Conservation (phyloP, 2,797 vertebrate genomes). For the Xerus rutilus region DNA sequence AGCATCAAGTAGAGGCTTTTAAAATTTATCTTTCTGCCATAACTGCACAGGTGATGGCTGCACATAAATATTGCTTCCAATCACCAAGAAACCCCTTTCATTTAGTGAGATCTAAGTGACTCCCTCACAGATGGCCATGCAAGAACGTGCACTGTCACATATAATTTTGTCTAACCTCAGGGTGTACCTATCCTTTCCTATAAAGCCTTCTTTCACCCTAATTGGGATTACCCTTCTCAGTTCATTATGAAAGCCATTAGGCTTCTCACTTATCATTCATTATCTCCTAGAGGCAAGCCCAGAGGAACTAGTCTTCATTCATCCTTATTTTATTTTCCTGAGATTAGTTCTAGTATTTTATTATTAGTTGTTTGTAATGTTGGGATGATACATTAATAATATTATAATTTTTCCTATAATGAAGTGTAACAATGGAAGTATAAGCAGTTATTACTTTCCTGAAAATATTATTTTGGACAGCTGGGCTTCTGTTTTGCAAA, state of each 20-base stretch:
- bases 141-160: neutral
- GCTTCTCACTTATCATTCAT: neutral
- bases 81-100: neutral
- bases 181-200: neutral
- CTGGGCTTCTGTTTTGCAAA: slow-evolving; percentile 20
- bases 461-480: slow-evolving; percentile 53
- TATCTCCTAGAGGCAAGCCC: slow-evolving; percentile 17
- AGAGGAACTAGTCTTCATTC: slow-evolving; percentile 49
- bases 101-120: neutral
- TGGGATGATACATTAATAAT: slow-evolving; percentile 23
- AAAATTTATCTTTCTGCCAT: neutral
- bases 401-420: neutral
- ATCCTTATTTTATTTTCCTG: slow-evolving; percentile 14
- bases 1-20: neutral
- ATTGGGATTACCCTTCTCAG: neutral
- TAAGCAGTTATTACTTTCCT: neutral
- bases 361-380: slow-evolving; percentile 18
- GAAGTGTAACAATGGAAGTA: neutral
- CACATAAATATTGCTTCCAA: neutral
- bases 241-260: slow-evolving; percentile 39
- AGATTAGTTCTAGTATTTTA: slow-evolving; percentile 17
- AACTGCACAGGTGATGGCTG: neutral
- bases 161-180: neutral
- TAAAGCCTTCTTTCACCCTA: neutral
- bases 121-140: neutral